These are phyloP conservation scores for Eupristina koningsbergeri DNA, from an alignment of 1,140 invertebrate genomes.

Conservation along the genomic window DNA sequence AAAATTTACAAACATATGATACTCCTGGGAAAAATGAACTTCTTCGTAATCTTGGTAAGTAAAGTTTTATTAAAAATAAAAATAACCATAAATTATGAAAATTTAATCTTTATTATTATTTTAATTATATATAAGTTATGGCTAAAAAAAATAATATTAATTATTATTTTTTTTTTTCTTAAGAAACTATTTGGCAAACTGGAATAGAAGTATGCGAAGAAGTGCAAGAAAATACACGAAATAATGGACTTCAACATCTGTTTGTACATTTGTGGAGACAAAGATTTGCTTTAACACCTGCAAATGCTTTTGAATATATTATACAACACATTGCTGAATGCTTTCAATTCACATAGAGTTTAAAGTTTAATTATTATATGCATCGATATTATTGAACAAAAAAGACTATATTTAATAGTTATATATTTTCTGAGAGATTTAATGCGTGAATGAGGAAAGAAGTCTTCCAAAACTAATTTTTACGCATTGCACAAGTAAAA, in stretches of 20 bases:
- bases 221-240: constrained; percentile 67
- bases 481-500: constrained; percentile 49
- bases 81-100: neutral
- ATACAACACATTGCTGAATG: constrained; percentile 70
- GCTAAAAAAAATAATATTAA: neutral
- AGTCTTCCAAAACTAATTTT: constrained; percentile 53
- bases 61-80: constrained; percentile 5
- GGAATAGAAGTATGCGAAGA: constrained; percentile 70
- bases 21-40: constrained; percentile 64
- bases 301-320: constrained; percentile 69
- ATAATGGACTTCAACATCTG: constrained; percentile 63
- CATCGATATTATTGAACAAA: constrained; percentile 41
- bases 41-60: constrained; percentile 61
- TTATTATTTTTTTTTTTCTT: constrained; percentile 47
- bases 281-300: constrained; percentile 65
- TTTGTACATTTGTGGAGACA: constrained; percentile 69
- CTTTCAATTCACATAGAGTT: constrained; percentile 65
- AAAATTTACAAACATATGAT: constrained; percentile 69
- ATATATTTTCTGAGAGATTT: constrained; percentile 50
- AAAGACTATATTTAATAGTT: constrained; percentile 47
- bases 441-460: constrained; percentile 37
- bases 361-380: constrained; percentile 17
- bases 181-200: constrained; percentile 72
- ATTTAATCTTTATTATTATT: neutral
- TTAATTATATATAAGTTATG: too few species aligned